Conservation (phyloP, 2,888 invertebrate genomes). For the Metacarcinus magister region DNA sequence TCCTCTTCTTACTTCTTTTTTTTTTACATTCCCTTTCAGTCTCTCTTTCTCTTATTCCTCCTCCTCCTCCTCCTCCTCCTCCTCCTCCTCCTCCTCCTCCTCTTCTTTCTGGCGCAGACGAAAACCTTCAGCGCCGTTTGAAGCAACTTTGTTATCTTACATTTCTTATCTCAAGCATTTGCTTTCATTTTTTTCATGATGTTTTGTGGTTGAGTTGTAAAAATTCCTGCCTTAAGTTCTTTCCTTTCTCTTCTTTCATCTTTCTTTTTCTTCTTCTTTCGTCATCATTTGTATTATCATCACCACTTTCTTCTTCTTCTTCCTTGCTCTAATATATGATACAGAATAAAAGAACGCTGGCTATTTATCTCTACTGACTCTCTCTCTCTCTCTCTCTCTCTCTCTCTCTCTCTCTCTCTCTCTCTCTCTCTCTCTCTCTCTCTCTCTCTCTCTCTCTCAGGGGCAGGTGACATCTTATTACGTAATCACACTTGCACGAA, state of each 20-base stretch:
- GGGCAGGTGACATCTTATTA: neutral
- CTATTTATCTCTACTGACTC: neutral
- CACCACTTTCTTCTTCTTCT: neutral
- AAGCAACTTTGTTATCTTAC: neutral
- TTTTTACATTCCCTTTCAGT: no score
- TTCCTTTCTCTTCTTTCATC: neutral
- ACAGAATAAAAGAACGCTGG: neutral
- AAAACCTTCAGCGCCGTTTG: neutral
- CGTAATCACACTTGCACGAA: neutral
- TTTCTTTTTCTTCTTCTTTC: neutral
- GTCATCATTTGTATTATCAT: no score
- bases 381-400: constrained; percentile 44
- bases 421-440: constrained; percentile 44
- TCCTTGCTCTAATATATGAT: neutral
- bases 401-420: constrained; percentile 44
- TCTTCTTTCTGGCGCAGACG: neutral
- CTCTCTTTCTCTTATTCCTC: no score
- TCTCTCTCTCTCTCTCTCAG: constrained; percentile 26
- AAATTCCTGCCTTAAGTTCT: neutral
- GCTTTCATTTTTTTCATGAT: neutral
- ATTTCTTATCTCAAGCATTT: neutral
- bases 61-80: neutral
- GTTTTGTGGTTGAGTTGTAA: neutral
- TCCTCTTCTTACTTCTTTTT: neutral
- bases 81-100: neutral